phyloP scores from a whole-genome alignment of 2,888 invertebrate genomes.

The Gandaritis pyraliata region DNA sequence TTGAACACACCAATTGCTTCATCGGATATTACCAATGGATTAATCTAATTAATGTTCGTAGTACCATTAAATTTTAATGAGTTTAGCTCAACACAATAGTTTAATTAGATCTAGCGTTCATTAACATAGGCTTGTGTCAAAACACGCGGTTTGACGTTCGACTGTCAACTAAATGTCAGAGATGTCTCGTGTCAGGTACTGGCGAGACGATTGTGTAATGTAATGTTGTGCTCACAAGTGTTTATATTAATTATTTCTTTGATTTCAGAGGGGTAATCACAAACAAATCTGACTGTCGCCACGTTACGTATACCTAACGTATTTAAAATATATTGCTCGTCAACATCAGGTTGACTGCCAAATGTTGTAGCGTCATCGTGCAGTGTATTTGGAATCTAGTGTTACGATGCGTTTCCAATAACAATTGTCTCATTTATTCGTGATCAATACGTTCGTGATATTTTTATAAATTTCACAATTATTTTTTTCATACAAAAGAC shows the following conservation, averaged over 20 bases:
- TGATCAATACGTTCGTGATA: too few relatives aligned
- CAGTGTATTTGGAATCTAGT: too few relatives aligned
- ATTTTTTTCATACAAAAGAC: constrained; percentile 12
- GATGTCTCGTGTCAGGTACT: constrained; percentile 56
- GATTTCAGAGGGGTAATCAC: too few relatives aligned
- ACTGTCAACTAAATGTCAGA: constrained; percentile 76
- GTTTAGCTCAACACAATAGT: constrained; percentile 69
- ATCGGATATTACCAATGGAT: constrained; percentile 28
- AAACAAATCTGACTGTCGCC: too few relatives aligned
- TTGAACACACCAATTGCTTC: constrained; percentile 12
- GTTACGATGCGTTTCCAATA: too few relatives aligned
- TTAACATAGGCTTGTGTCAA: constrained; percentile 74
- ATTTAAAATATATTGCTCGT: too few relatives aligned
- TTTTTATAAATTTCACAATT: too few relatives aligned
- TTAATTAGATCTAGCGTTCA: constrained; percentile 72
- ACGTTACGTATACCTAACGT: too few relatives aligned
- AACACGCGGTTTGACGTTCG: constrained; percentile 61
- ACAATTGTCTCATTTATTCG: too few relatives aligned
- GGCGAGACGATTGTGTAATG: constrained; percentile 50
- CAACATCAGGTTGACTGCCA: too few relatives aligned
- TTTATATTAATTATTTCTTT: neutral
- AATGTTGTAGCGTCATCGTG: too few relatives aligned
- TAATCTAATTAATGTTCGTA: constrained; percentile 48
- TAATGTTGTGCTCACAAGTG: constrained; percentile 49
- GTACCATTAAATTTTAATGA: constrained; percentile 64